These are phyloP conservation scores for Macrosoma leucophasiata DNA, from an alignment of 2,888 invertebrate species.

Conservation along the genomic window DNA sequence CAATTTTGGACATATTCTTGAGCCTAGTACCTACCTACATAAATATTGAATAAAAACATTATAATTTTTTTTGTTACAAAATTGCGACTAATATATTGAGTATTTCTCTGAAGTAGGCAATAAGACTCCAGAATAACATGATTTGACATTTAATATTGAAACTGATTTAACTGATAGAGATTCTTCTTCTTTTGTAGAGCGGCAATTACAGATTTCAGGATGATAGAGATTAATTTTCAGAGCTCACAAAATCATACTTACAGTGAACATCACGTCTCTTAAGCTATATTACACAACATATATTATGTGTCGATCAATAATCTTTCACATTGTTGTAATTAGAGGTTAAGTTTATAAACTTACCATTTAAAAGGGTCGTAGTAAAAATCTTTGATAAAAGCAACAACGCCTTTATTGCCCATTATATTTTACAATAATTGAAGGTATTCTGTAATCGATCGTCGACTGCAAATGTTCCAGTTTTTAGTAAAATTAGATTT, in stretches of 20 bases:
- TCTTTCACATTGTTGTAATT: constrained; percentile 11
- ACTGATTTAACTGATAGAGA: neutral
- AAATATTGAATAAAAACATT: too few relatives aligned
- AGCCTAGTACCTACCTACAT: too few relatives aligned
- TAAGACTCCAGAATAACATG: too few relatives aligned
- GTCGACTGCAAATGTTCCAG: too few relatives aligned
- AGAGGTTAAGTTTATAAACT: constrained; percentile 58
- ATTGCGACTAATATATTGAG: too few relatives aligned
- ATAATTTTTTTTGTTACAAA: too few relatives aligned
- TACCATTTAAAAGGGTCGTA: constrained; percentile 88
- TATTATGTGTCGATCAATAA: constrained; percentile 1
- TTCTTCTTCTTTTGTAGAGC: constrained; percentile 1
- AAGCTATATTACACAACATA: neutral
- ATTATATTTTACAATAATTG: too few relatives aligned
- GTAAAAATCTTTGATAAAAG: constrained; percentile 79
- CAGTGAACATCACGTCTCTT: constrained; percentile 1
- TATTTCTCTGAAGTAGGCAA: too few relatives aligned
- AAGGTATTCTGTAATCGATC: too few relatives aligned
- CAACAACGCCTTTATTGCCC: constrained; percentile 74
- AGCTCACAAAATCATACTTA: neutral
- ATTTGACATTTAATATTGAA: too few relatives aligned
- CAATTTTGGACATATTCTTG: too few relatives aligned
- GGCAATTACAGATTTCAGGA: constrained; percentile 1
- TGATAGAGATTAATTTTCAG: neutral
- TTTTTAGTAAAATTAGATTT: too few relatives aligned